A percentile compares a stretch with the other conserved stretches of the same genome.
These are phyloP conservation scores for Catamblyrhynchus diadema DNA, from an alignment of 2,797 vertebrate species.

Conservation along the genomic window DNA sequence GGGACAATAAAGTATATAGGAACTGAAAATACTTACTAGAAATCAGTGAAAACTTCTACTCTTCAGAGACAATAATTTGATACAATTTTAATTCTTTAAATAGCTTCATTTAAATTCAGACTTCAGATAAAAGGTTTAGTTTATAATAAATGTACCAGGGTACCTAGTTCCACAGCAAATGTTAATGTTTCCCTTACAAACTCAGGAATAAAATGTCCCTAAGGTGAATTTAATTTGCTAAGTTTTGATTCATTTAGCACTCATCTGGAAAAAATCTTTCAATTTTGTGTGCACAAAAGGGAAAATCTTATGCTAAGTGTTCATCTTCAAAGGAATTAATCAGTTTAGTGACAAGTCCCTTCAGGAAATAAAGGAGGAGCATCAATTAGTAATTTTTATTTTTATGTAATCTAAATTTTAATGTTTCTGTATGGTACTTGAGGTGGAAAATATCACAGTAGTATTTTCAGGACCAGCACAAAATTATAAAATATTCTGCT, in stretches of 20 bases:
- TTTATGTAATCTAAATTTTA: neutral
- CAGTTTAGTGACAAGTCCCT: neutral
- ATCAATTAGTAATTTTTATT: neutral
- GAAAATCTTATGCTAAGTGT: neutral
- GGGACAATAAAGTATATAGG: neutral
- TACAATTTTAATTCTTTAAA: constrained; percentile 16
- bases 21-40: constrained; percentile 1
- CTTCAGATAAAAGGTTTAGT: constrained; percentile 17
- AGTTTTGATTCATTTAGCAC: constrained; percentile 25
- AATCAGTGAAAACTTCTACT: neutral
- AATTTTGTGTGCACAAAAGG: neutral
- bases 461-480: neutral
- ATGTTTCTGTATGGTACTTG: neutral
- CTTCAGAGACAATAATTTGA: neutral
- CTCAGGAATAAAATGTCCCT: constrained; percentile 8
- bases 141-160: neutral
- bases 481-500: neutral
- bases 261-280: constrained; percentile 29
- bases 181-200: constrained; percentile 21
- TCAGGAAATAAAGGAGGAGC: neutral
- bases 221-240: constrained; percentile 34
- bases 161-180: neutral
- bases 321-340: neutral
- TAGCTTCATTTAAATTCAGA: constrained; percentile 23
- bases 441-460: neutral